Percentiles rank a stretch among this genome's conserved stretches.
Evolutionary conservation across 2,797 vertebrate genomes (phyloP).

Genomic region (Platalea minor): DNA sequence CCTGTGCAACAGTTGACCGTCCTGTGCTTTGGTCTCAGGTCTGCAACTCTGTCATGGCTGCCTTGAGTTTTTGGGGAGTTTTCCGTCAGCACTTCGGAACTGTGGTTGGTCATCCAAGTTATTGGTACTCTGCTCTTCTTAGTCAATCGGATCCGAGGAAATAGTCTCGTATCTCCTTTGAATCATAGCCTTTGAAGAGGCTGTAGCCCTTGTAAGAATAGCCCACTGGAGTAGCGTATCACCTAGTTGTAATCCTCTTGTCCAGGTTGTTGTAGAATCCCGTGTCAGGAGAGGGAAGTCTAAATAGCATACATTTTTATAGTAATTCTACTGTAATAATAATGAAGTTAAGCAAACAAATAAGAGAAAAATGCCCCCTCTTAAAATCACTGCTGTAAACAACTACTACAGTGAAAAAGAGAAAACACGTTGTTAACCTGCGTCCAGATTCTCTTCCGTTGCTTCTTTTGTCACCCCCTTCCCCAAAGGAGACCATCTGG

Average conservation of each 20-base stretch:
- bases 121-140: not conserved
- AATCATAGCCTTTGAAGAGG: not conserved
- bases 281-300: not conserved
- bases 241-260: not conserved
- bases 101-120: not conserved
- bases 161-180: not conserved
- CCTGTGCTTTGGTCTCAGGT: not conserved
- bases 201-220: not conserved
- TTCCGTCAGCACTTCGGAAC: not conserved
- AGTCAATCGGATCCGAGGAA: not conserved
- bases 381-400: not conserved
- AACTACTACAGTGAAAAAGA: not conserved
- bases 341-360: not conserved
- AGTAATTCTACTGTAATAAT: not conserved
- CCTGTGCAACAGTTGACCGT: not conserved
- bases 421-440: fast-evolving
- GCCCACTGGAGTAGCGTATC: not conserved
- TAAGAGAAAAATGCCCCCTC: not conserved
- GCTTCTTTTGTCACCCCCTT: not conserved
- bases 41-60: not conserved
- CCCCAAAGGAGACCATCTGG: not conserved
- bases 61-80: not conserved
- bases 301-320: not conserved
- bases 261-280: not conserved
- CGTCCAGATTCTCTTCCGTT: not conserved